These are phyloP conservation scores for Trichomycterus rosablanca DNA, from an alignment of 2,113 vertebrate species.

Conservation along the genomic window DNA sequence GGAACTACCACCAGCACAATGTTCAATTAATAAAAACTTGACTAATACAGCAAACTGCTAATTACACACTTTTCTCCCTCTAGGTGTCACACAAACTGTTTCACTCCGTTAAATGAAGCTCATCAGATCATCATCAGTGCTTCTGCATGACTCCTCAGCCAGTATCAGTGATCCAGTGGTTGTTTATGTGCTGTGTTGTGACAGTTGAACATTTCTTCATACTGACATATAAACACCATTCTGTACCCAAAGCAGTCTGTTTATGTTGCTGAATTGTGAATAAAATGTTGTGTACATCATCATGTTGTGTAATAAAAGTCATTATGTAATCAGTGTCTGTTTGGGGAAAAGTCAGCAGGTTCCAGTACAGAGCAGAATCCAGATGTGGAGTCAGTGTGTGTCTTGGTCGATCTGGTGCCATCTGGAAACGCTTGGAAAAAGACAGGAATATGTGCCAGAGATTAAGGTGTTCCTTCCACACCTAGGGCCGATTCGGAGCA, in stretches of 20 bases:
- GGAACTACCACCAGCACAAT: too few relatives aligned
- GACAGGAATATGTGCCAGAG: too few relatives aligned
- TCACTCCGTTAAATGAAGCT: slow-evolving; percentile 66
- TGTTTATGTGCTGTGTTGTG: slow-evolving; percentile 41
- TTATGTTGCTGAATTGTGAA: slow-evolving; percentile 46
- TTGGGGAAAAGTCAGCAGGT: too few relatives aligned
- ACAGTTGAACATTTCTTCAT: slow-evolving; percentile 42
- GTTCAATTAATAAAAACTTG: too few relatives aligned
- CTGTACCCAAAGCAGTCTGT: slow-evolving; percentile 30
- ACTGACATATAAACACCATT: slow-evolving; percentile 38
- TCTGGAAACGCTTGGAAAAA: too few relatives aligned
- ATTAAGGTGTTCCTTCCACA: too few relatives aligned
- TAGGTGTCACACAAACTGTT: slow-evolving; percentile 74
- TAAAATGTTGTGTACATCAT: slow-evolving; percentile 46
- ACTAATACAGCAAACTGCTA: too few relatives aligned
- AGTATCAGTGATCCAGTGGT: slow-evolving; percentile 4
- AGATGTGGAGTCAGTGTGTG: too few relatives aligned
- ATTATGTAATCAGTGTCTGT: slow-evolving; percentile 1
- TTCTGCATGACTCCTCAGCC: slow-evolving; percentile 38
- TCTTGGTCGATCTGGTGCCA: too few relatives aligned
- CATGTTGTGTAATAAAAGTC: slow-evolving; percentile 19
- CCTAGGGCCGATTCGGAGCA: too few relatives aligned
- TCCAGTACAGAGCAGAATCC: too few relatives aligned
- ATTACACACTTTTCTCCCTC: neutral
- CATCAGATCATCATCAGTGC: neutral